These are phyloP conservation scores for Caenorhabditis japonica DNA, from an alignment of 2,888 invertebrate species.

Conservation along the genomic window DNA sequence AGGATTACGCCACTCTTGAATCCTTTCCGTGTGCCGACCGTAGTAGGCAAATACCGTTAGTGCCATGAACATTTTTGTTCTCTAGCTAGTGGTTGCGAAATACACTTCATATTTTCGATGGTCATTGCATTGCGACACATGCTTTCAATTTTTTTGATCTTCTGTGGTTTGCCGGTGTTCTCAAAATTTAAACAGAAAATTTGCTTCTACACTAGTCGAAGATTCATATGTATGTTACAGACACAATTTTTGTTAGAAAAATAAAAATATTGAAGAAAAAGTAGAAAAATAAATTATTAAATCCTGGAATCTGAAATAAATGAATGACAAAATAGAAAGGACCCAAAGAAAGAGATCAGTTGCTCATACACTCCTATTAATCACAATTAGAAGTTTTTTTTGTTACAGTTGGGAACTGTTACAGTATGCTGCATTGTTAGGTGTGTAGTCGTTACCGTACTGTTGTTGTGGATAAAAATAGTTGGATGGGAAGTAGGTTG, in stretches of 20 bases:
- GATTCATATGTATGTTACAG: too few relatives aligned
- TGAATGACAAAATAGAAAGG: neutral
- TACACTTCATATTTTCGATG: slow-evolving; percentile 2
- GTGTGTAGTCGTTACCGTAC: slow-evolving; percentile 52
- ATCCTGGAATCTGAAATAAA: neutral
- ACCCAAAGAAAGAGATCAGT: neutral
- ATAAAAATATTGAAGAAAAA: too few relatives aligned
- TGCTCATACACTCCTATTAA: neutral
- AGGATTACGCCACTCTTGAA: slow-evolving; percentile 52
- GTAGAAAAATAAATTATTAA: neutral
- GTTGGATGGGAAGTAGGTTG: slow-evolving; percentile 39
- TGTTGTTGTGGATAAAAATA: slow-evolving; percentile 33
- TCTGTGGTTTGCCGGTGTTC: too few relatives aligned
- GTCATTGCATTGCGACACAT: too few relatives aligned
- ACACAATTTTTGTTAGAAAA: too few relatives aligned
- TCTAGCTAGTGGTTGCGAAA: too few relatives aligned
- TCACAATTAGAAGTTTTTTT: too few relatives aligned
- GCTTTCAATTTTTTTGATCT: too few relatives aligned
- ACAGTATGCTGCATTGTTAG: slow-evolving; percentile 52
- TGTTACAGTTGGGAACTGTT: slow-evolving; percentile 1
- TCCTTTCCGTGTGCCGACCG: slow-evolving; percentile 44
- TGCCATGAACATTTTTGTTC: neutral
- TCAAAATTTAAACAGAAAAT: too few relatives aligned
- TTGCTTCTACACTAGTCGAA: too few relatives aligned
- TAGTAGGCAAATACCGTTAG: slow-evolving; percentile 47